Base-by-base conservation (phyloP, 1,140 invertebrate species). In the Theocolax elegans region DNA sequence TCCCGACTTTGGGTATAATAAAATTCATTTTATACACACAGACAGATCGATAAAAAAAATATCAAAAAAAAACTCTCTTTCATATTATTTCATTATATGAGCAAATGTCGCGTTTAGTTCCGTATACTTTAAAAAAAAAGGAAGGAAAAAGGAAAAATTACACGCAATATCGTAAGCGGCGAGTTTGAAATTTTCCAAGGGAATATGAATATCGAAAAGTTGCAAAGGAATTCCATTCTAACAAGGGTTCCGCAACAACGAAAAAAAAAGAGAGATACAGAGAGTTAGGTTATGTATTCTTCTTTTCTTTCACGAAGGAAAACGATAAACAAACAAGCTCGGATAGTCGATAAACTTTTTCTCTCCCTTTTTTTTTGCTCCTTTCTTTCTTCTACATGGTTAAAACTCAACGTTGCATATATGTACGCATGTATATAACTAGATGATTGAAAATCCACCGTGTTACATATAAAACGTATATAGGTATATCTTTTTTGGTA, bases 171-270 rank as follows among this genome's bases (percentile, higher is more conserved):
- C 80, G 78, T 82, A 84, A 83, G 77, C 76, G 72, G 78, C 79
- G 76, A 80, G 81, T 68, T 78, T 80, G 80, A 80, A 83, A 83
- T 84, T 84, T 84, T 83, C 81, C 23, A 15, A 13, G 12, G 1
- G 46, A 29, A 83, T 83, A 84, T 84, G 81, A 83, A 84, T 83
- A 84, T 83, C 81, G 79, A 78, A 83, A 83, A 84, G 79, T 84
- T 84, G 75, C 79, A 83, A 82, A 82, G 82, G 82, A 79, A 84
- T 84, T 83, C 79, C 78, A 38, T 62, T n/a, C n/a, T n/a, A n/a
- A n/a, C n/a, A n/a, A n/a, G 65, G 75, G 74, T 71, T 71, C 62
- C 62, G 40, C 51, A 38, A 68, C n/a, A n/a, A n/a, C n/a, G n/a
- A n/a, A n/a, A n/a, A n/a, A n/a, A n/a, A n/a, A n/a, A n/a, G n/a